Evolutionary conservation across 2,113 vertebrate species (phyloP).

Genomic region (Brienomyrus brachyistius): DNA sequence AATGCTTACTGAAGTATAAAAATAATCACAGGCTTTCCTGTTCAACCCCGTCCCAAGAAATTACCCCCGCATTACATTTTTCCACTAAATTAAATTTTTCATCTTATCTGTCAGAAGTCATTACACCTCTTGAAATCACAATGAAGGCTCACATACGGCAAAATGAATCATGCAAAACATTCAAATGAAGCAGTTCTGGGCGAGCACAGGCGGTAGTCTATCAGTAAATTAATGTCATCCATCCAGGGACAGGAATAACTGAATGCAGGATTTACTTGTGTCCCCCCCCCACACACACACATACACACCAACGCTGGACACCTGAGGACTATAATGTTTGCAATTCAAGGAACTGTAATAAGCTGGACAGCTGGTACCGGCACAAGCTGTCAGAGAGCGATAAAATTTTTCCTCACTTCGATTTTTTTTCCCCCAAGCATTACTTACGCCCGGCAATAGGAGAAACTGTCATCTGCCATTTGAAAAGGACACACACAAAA

Average conservation of each 20-base stretch:
- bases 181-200: not conserved
- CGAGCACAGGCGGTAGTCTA: not conserved
- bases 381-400: not conserved
- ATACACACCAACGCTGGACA: not conserved
- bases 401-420: not conserved
- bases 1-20: slow-evolving; percentile 1
- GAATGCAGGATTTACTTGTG: not conserved
- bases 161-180: slow-evolving; percentile 3
- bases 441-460: not conserved
- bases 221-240: slow-evolving; percentile 2
- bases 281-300: not conserved
- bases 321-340: not conserved
- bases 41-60: slow-evolving; percentile 15
- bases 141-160: not conserved
- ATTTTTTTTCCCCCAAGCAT: not conserved
- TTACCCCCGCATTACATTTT: slow-evolving; percentile 8
- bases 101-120: slow-evolving; percentile 14
- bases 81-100: slow-evolving; percentile 15
- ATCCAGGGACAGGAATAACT: not conserved
- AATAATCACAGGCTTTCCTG: slow-evolving; percentile 11
- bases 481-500: not conserved
- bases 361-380: not conserved
- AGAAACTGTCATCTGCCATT: not conserved
- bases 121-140: slow-evolving; percentile 13
- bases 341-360: not conserved